These are phyloP conservation scores for Coturnix japonica DNA, from an alignment of 2,113 vertebrate species.

Conservation along the genomic window DNA sequence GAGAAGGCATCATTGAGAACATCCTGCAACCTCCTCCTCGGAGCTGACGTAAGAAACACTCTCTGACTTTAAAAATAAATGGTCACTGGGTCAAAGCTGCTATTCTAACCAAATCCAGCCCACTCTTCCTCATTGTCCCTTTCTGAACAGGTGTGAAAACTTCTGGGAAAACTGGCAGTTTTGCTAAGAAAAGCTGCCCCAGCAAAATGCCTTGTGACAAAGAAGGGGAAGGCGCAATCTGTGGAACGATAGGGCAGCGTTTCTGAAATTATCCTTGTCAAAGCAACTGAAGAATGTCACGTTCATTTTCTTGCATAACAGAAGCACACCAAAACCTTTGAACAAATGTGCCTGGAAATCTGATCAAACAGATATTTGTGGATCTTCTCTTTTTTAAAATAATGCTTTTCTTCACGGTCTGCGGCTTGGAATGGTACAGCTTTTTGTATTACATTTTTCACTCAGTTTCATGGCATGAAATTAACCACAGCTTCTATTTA, in stretches of 20 bases:
- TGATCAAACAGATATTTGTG: constrained; percentile 35
- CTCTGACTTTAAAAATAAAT: constrained; percentile 15
- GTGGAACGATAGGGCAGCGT: constrained; percentile 34
- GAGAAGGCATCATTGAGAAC: constrained; percentile 6
- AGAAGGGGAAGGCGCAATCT: constrained; percentile 50
- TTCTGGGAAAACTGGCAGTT: constrained; percentile 18
- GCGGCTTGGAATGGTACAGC: background rate
- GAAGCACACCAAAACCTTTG: constrained; percentile 42
- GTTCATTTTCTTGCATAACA: constrained; percentile 36
- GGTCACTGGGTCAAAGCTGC: background rate
- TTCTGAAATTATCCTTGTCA: constrained; percentile 58
- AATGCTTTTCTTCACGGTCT: background rate
- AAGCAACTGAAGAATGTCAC: constrained; percentile 40
- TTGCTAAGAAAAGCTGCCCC: constrained; percentile 1
- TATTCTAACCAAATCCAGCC: background rate
- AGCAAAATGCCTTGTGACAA: constrained; percentile 18
- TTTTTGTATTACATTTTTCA: background rate
- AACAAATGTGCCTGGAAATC: constrained; percentile 35
- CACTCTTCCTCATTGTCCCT: background rate
- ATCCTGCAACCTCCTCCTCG: background rate
- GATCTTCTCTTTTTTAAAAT: background rate
- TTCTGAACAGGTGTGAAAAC: constrained; percentile 14
- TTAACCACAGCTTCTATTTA: constrained; percentile 15
- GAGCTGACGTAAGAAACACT: background rate
- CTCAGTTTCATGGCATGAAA: constrained; percentile 7